A percentile compares a stretch with the other conserved stretches of the same genome.
Conservation (phyloP, 2,888 invertebrate species). For the Marasmarcha lunaedactyla region DNA sequence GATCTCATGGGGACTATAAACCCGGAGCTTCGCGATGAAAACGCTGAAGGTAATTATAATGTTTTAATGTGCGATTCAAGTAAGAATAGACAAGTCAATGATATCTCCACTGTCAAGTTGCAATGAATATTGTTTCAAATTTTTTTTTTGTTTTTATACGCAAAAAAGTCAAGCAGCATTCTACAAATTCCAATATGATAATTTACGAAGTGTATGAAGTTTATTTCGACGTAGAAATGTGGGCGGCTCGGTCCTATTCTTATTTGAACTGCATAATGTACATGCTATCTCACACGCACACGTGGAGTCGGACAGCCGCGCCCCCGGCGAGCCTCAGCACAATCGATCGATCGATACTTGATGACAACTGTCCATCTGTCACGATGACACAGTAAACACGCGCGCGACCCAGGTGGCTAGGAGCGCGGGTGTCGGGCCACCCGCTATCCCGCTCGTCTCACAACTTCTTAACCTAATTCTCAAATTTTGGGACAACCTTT, state of each 20-base stretch:
- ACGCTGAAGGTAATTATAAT: constrained; percentile 53
- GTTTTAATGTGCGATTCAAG: too few relatives aligned
- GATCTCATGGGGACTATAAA: constrained; percentile 58
- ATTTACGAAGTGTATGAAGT: too few relatives aligned
- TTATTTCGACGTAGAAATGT: too few relatives aligned
- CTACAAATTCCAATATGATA: too few relatives aligned
- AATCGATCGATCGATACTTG: not conserved
- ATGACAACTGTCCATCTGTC: not conserved
- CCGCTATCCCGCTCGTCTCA: constrained; percentile 15
- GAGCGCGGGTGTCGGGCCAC: constrained; percentile 61
- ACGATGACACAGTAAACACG: not conserved
- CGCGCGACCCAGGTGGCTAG: constrained; percentile 34
- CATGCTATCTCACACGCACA: constrained; percentile 63
- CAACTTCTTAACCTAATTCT: constrained; percentile 2
- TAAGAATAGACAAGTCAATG: too few relatives aligned
- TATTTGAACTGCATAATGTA: too few relatives aligned
- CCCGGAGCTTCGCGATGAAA: constrained; percentile 56
- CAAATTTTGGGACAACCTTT: too few relatives aligned
- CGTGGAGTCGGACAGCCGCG: constrained; percentile 68
- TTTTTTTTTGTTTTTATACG: too few relatives aligned
- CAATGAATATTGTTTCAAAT: too few relatives aligned
- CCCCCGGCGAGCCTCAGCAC: constrained; percentile 60
- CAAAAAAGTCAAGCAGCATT: too few relatives aligned
- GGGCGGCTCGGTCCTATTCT: too few relatives aligned
- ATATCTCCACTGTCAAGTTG: too few relatives aligned